Base-by-base conservation (phyloP, 2,888 invertebrate genomes). In the Patella ulyssiponensis region DNA sequence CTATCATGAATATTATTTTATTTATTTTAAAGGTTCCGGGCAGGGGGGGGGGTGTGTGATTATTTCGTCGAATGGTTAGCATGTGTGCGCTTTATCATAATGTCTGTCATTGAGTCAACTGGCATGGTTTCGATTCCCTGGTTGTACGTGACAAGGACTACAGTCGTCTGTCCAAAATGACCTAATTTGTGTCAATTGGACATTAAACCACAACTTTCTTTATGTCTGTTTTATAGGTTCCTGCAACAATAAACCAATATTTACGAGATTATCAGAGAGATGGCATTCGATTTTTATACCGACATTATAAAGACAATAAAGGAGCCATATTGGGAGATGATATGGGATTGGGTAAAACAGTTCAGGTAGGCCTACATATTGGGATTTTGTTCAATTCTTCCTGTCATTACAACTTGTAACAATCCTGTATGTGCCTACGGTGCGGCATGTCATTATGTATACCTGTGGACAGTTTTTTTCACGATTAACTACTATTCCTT, bases 321-420 rank as follows among this genome's bases (percentile, higher is more conserved):
- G 91, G 91, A 23, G 89, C 88, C n/a, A 87, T 91, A 69, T 83
- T 91, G 14, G 91, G 88, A 20, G 91, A 91, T 85, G 90, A 91
- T 76, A 91, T 91, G 91, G 91, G 91, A 17, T 86, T 90, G 3
- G 91, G 91, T 0, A 91, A 91, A 82, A 91, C 91, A 23, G 88
- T 91, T 7, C 90, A 91, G 89, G 91, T 88, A 79, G 71, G 53
- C 64, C 15, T 33, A 33, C 17, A 87, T 91, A 69, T 83, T 91
- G 14, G 91, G 88, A 20, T 90, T 90, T 90, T 5, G 44, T 44
- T 44, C 44, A 5, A 44, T 44, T 44, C 0, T 53, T 15, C 33
- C 27, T 2, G 44, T 44, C 5, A 44, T 44, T 44, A 7, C 11
- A 9, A 4, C 44, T 54, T 9, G 44, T 15, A 27, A 0, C 33